Evolutionary conservation across 2,888 invertebrate species (phyloP).

Genomic region (Andrena hattorfiana): DNA sequence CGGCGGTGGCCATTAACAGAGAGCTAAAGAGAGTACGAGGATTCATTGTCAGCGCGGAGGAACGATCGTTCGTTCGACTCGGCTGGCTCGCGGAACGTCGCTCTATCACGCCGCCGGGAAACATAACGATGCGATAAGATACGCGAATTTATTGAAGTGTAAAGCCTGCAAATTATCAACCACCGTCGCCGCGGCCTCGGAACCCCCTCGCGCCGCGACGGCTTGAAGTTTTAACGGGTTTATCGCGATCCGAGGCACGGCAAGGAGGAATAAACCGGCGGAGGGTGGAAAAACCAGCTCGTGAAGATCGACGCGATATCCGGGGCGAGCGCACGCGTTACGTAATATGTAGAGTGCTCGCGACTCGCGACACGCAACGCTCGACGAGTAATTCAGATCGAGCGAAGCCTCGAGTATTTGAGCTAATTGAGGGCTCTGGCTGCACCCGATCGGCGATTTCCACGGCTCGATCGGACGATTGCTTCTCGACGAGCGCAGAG

Average conservation of each 20-base stretch:
- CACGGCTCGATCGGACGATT: not conserved
- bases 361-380: conserved; percentile 8
- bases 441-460: no score
- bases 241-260: conserved; percentile 44
- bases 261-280: conserved; percentile 24
- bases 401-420: not conserved
- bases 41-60: conserved; percentile 62
- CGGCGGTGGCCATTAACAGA: conserved; percentile 61
- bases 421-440: not conserved
- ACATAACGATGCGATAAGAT: conserved; percentile 67
- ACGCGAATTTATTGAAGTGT: conserved; percentile 65
- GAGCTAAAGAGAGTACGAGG: conserved; percentile 47
- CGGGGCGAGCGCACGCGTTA: conserved; percentile 4
- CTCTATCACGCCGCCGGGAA: conserved; percentile 33
- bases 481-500: not conserved
- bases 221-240: conserved; percentile 39
- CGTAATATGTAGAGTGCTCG: conserved; percentile 31
- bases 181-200: not conserved
- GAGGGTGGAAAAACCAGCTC: conserved; percentile 14
- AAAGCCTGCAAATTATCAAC: conserved; percentile 60
- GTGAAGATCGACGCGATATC: conserved; percentile 39
- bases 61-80: conserved; percentile 48
- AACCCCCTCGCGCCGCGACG: not conserved
- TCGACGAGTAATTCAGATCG: not conserved
- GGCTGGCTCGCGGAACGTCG: conserved; percentile 35